Conservation (phyloP, 2,888 invertebrate genomes). For the Reticulitermes lucifugus region DNA sequence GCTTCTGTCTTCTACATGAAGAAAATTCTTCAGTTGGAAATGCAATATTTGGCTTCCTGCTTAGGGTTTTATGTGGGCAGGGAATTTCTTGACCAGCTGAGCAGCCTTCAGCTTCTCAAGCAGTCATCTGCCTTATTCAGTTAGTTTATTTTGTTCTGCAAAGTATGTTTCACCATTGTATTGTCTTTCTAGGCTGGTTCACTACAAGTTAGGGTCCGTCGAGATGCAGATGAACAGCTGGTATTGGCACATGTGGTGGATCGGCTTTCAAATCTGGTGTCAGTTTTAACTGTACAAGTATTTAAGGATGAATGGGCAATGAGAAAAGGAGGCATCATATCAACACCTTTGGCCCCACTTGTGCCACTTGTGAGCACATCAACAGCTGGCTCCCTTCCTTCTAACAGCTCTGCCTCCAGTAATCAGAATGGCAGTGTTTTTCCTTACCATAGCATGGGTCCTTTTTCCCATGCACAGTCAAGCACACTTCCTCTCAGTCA, state of each 20-base stretch:
- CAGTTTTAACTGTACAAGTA: constrained; percentile 70
- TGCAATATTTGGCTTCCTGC: no score
- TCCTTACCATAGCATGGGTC: background rate
- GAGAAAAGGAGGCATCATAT: constrained; percentile 20
- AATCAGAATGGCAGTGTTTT: background rate
- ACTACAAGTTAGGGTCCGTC: constrained; percentile 69
- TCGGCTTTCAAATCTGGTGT: constrained; percentile 68
- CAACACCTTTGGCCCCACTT: background rate
- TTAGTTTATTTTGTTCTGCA: no score
- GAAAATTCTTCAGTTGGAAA: no score
- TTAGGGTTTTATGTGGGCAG: no score
- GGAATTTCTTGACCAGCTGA: no score
- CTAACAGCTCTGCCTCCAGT: background rate
- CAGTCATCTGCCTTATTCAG: no score
- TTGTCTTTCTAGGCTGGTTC: constrained; percentile 65
- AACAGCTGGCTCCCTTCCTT: background rate
- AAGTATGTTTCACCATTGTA: background rate
- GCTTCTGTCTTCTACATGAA: no score
- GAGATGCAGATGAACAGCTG: constrained; percentile 72
- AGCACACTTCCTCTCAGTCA: background rate
- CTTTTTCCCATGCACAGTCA: background rate
- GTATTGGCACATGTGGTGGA: constrained; percentile 70
- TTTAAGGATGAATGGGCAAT: constrained; percentile 54
- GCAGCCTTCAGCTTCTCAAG: no score
- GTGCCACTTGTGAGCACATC: background rate